Evolutionary conservation across 2,797 vertebrate species (phyloP), one percentile per base, ranked within the genome.

Genomic region (Alosa sapidissima): DNA sequence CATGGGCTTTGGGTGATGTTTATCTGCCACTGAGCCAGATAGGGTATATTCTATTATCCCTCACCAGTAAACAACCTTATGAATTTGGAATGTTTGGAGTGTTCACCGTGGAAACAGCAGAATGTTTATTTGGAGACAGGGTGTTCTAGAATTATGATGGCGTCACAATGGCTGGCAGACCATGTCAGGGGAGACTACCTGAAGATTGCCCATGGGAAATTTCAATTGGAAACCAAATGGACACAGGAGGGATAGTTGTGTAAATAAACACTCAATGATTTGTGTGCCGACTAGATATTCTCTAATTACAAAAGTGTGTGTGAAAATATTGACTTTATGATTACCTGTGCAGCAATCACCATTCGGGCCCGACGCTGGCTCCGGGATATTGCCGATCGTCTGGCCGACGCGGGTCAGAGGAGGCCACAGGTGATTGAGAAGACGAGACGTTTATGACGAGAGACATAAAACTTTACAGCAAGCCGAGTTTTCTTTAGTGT

Each of bases 271-370:
- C 36, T 75, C 33, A 41, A 5, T 3, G 68, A 75, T 75, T 75
- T 75, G 68, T 75, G 68, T 75, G 33, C 68, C 6, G 68, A 75
- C 33, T 16, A 13, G 36, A 75, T 33, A 19, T 7, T 75, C 13
- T 19, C 11, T 75, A 75, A 75, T 75, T 75, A 41, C 68, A 75
- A 75, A 75, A 16, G 68, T 45, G 68, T 28, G 9, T 13, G 36
- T 6, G 68, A 75, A 75, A 41, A 75, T 75, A 75, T 75, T 75
- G 68, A 75, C 68, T 19, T 5, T 75, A 11, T 36, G 68, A 75
- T 75, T 75, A 45, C 16, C 41, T 33, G 6, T 33, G 41, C 33
- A 41, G 19, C 19, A 21, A n/a, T n/a, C 19, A 58, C 5, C 2
- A 0, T 52, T 28, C 28, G 51, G 51, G 51, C 1, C 51, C 51